A percentile compares a stretch with the other conserved stretches of the same genome.
These are phyloP conservation scores for Mystacornis crossleyi DNA, from an alignment of 2,113 vertebrate species.

Conservation along the genomic window DNA sequence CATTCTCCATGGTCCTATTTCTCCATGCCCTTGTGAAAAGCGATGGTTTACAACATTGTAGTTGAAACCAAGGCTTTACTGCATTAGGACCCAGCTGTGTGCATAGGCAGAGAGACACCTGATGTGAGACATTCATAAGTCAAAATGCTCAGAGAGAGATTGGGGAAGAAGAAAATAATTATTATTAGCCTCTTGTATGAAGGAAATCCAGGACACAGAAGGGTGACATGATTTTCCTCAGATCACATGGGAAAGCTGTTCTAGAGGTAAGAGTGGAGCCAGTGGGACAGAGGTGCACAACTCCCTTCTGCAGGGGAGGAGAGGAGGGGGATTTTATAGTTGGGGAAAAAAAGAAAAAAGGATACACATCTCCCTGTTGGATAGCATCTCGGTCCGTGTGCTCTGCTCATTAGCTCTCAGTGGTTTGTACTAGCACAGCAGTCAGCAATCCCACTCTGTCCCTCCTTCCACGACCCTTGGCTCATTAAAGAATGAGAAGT, in stretches of 20 bases:
- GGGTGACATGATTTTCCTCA: neutral
- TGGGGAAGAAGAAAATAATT: neutral
- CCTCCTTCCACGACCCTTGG: neutral
- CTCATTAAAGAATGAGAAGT: neutral
- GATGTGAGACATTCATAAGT: neutral
- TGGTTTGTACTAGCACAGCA: neutral
- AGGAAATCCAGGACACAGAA: neutral
- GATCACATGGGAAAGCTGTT: neutral
- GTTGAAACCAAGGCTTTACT: neutral
- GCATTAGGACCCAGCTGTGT: neutral
- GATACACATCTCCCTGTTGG: neutral
- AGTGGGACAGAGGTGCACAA: neutral
- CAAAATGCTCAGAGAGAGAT: neutral
- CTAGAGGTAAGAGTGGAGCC: conserved; percentile 4
- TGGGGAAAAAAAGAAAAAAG: neutral
- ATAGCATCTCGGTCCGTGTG: neutral
- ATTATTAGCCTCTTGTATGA: neutral
- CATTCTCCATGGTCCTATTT: neutral
- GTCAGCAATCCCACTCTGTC: neutral
- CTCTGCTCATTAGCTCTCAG: neutral
- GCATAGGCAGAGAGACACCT: neutral
- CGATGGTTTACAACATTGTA: neutral
- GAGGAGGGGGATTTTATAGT: neutral
- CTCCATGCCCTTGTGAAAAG: neutral
- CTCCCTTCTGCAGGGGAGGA: neutral